Base-by-base conservation (phyloP, 2,888 invertebrate genomes). In the Tenthredo scrophulariae region DNA sequence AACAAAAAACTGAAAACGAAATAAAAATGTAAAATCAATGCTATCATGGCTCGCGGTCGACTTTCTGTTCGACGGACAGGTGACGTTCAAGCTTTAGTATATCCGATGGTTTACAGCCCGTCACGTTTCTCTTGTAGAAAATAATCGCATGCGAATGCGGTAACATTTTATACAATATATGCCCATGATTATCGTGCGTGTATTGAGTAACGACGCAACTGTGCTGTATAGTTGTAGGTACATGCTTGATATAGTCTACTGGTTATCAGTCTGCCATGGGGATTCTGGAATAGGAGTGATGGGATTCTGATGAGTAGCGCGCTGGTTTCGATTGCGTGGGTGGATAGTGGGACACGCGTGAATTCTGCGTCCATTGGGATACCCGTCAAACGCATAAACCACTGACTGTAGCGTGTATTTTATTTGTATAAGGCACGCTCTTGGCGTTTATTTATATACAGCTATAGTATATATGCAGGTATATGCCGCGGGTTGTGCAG, bases 351-450 rank as follows among this genome's bases (percentile, higher is more conserved):
- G 83, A 67, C 67, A 67, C 67, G 83, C 67, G 67, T 83, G 37
- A 18, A 67, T 83, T 67, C 46, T 67, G n/a, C 18, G 67, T 84
- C 37, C 84, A 43, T 43, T 37, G 67, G 80, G 67, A 82, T 54
- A 40, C 67, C 65, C 37, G 70, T 82, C 82, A 80, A 70, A 72
- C 50, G 65, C 70, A 85, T 85, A 75, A 67, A 84, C 77, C 75
- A 50, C 67, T 46, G 26, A 50, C 40, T 77, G 79, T 72, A 70
- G 72, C 70, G 22, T 70, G 85, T 85, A 85, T 82, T 85, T 85
- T 82, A 85, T 70, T 72, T 70, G 85, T 54, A 80, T 54, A 46
- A 70, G 70, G 70, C 85, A 80, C 74, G 72, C 58, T 37, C 75
- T 37, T n/a, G 29, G 70, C 67, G 65, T 70, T 46, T 83, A 83